Percentiles rank a stretch among this genome's conserved stretches.
These are phyloP conservation scores for Itoplectis maculator DNA, from an alignment of 2,888 invertebrate genomes.

Conservation along the genomic window DNA sequence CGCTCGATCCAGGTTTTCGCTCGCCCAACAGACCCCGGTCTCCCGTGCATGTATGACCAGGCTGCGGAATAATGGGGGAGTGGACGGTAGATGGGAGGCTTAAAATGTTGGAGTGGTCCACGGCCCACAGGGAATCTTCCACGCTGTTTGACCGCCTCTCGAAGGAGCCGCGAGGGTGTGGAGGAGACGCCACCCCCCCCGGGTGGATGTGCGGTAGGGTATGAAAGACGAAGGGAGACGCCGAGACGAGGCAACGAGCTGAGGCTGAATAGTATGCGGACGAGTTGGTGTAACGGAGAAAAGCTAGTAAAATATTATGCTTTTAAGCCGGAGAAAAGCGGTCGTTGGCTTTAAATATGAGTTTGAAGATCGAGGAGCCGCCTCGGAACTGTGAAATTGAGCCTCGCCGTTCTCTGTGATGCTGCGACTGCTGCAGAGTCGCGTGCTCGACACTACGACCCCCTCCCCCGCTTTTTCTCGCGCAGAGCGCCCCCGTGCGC, in stretches of 20 bases:
- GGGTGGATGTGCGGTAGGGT: constrained; percentile 63
- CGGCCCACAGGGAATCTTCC: constrained; percentile 69
- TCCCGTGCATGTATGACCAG: not conserved
- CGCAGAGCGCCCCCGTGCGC: not conserved
- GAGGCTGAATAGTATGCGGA: constrained; percentile 39
- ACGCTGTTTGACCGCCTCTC: constrained; percentile 70
- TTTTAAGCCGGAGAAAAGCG: constrained; percentile 74
- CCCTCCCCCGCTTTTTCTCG: not conserved
- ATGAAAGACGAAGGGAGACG: constrained; percentile 36
- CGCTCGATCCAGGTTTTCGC: not conserved
- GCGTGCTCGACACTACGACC: not conserved
- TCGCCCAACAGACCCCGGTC: not conserved
- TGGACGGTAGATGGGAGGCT: constrained; percentile 47
- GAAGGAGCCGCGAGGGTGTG: constrained; percentile 61
- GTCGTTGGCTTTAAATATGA: constrained; percentile 79
- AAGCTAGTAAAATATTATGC: constrained; percentile 80
- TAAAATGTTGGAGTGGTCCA: constrained; percentile 44
- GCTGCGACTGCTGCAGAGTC: not conserved
- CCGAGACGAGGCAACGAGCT: constrained; percentile 16
- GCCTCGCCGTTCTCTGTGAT: no score
- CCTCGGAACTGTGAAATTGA: constrained; percentile 40
- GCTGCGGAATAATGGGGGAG: constrained; percentile 15
- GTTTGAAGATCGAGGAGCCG: constrained; percentile 77
- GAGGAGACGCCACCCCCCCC: constrained; percentile 14
- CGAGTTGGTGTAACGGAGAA: constrained; percentile 28